Conservation (phyloP, 2,888 invertebrate species). For the Spilarctia lutea region DNA sequence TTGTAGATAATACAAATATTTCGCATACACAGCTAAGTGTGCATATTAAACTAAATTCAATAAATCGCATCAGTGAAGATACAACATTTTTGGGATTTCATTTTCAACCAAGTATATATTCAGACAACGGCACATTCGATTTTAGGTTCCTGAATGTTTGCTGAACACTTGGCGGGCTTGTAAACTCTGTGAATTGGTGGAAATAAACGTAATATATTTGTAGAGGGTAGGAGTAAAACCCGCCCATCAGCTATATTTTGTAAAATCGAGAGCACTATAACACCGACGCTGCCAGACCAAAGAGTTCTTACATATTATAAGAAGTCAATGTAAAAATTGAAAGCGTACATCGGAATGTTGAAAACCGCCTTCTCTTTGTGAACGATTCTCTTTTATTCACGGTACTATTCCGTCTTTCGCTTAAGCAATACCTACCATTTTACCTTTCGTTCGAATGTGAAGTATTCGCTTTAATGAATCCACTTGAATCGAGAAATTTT, state of each 20-base stretch:
- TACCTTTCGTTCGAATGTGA: constrained; percentile 61
- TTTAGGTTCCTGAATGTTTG: constrained; percentile 5
- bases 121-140: neutral
- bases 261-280: constrained; percentile 20
- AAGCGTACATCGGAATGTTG: constrained; percentile 53
- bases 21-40: no score
- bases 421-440: constrained; percentile 63
- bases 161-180: constrained; percentile 2
- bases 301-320: constrained; percentile 49
- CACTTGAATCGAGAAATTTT: constrained; percentile 57
- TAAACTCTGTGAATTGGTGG: constrained; percentile 2
- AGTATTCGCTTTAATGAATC: constrained; percentile 64
- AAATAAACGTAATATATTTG: constrained; percentile 31
- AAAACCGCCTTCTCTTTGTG: constrained; percentile 49
- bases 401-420: constrained; percentile 50
- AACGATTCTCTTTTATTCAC: constrained; percentile 52
- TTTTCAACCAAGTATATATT: neutral
- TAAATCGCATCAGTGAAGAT: neutral
- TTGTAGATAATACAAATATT: no score
- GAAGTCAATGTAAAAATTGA: constrained; percentile 52
- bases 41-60: neutral
- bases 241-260: constrained; percentile 41
- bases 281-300: constrained; percentile 38
- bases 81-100: neutral
- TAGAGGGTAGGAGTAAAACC: constrained; percentile 25